These are phyloP conservation scores for Porites evermanni DNA, from an alignment of 92 coral and sea anemone species.

Conservation along the genomic window DNA sequence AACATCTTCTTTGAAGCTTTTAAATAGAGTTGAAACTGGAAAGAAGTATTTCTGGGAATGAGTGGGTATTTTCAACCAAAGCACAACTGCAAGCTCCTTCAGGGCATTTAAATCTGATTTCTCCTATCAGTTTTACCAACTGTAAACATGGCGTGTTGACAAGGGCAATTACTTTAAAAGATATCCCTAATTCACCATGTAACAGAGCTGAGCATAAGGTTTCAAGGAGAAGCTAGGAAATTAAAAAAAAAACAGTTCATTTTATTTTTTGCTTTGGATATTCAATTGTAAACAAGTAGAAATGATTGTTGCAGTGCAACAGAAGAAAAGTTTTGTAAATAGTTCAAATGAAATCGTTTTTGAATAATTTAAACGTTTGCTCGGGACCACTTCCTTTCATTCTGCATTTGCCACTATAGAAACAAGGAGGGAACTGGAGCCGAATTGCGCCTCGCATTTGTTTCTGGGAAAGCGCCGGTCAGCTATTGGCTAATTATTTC, in stretches of 20 bases:
- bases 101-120: too few relatives aligned
- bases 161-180: not conserved
- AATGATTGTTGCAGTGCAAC: constrained; percentile 55
- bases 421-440: too few relatives aligned
- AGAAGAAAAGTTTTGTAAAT: constrained; percentile 29
- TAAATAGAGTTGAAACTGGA: too few relatives aligned
- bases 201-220: constrained; percentile 17
- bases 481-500: too few relatives aligned
- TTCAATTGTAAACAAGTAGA: not conserved
- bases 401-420: too few relatives aligned
- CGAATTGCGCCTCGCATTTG: too few relatives aligned
- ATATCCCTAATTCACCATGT: not conserved
- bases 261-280: constrained; percentile 16
- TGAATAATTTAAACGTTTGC: not conserved
- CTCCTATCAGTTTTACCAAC: too few relatives aligned
- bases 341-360: constrained; percentile 18
- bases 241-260: not conserved
- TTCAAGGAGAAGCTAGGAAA: not conserved
- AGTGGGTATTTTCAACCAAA: too few relatives aligned
- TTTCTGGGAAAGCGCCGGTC: too few relatives aligned
- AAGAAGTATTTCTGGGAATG: too few relatives aligned
- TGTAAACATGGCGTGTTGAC: not conserved
- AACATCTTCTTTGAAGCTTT: too few relatives aligned
- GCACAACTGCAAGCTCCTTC: too few relatives aligned
- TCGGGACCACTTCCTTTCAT: not conserved